Evolutionary conservation across 2,113 vertebrate genomes (phyloP).

Genomic region (Pelecanoides urinatrix): DNA sequence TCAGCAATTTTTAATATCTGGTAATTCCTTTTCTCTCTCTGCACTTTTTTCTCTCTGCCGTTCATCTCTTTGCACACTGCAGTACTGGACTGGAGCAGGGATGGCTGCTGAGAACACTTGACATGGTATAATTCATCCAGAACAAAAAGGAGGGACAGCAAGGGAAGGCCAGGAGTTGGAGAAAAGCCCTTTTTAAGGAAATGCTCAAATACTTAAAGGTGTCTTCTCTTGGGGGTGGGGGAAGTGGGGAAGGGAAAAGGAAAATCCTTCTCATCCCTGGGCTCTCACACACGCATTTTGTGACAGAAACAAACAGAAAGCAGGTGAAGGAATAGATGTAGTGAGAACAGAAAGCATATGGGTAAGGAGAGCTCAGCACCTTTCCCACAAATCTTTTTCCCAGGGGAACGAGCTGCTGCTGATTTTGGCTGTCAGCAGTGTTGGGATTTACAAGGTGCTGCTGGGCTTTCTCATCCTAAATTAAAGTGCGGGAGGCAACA

Average conservation of each 20-base stretch:
- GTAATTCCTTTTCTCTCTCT: neutral
- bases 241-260: neutral
- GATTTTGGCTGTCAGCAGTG: conserved; percentile 26
- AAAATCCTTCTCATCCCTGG: neutral
- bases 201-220: neutral
- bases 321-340: conserved; percentile 37
- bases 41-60: neutral
- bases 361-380: conserved; percentile 23
- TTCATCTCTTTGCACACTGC: neutral
- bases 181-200: conserved; percentile 25
- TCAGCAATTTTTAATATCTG: conserved; percentile 25
- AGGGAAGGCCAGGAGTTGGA: neutral
- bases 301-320: conserved; percentile 25
- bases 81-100: neutral
- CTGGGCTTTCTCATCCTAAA: neutral
- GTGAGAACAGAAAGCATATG: conserved; percentile 60
- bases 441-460: conserved; percentile 45
- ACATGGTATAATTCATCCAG: neutral
- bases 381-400: conserved; percentile 28
- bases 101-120: neutral
- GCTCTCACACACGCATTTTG: neutral
- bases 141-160: neutral
- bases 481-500: neutral
- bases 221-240: neutral
- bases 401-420: conserved; percentile 25